These are phyloP conservation scores for Sphenopsis melanotis DNA, from an alignment of 2,797 vertebrate species.

Conservation along the genomic window DNA sequence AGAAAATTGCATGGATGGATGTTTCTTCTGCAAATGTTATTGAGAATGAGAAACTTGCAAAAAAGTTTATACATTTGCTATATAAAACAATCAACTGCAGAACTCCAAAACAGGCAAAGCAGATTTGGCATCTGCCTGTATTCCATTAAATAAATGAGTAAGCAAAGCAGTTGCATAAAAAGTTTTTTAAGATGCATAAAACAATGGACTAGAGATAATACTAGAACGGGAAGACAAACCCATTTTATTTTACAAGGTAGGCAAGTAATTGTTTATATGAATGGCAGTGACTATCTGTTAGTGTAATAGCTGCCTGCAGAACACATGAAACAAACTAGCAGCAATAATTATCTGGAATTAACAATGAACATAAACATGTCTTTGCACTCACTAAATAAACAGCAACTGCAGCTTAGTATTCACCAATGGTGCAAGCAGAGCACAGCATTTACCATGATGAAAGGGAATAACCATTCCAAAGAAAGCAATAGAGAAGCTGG, in stretches of 20 bases:
- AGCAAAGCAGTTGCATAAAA: background rate
- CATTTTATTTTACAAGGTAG: slow-evolving; percentile 19
- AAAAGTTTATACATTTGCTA: background rate
- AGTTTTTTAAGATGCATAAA: slow-evolving; percentile 10
- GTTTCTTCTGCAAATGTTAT: background rate
- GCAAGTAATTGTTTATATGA: slow-evolving; percentile 24
- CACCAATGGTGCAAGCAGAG: background rate
- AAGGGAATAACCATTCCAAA: background rate
- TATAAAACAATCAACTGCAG: background rate
- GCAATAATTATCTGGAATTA: slow-evolving; percentile 53
- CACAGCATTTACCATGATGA: background rate
- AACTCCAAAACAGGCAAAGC: background rate
- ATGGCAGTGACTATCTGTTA: background rate
- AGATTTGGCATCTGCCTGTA: background rate
- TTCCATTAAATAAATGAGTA: slow-evolving; percentile 27
- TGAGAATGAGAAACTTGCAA: background rate
- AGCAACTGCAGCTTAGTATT: background rate
- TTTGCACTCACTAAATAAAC: background rate
- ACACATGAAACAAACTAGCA: slow-evolving; percentile 20
- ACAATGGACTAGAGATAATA: background rate
- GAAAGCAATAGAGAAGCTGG: background rate
- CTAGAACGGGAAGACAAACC: background rate
- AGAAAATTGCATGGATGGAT: background rate
- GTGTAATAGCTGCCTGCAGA: slow-evolving; percentile 25
- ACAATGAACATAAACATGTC: slow-evolving; percentile 5